Evolutionary conservation across 2,888 invertebrate genomes (phyloP), one percentile per base, ranked within the genome.

Genomic region (Drosophila tanythrix): DNA sequence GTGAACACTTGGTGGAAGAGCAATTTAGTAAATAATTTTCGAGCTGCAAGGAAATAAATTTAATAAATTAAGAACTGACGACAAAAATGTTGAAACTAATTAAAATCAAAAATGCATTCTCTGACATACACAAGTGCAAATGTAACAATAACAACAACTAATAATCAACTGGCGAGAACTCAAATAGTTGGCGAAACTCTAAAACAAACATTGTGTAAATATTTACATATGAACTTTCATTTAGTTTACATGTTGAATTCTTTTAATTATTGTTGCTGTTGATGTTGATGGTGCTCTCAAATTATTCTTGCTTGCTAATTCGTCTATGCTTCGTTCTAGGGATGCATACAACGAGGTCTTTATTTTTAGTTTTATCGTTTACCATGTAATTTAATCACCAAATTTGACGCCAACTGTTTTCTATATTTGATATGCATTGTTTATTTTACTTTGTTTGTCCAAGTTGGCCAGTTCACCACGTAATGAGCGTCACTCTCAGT

Each of bases 151-250:
- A 50, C 18, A 60, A 66, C 58, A 62, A 36, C 53, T 59, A 56
- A 77, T 70, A 86, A 82, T 86, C 75, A 86, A 77, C 77, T 76
- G 74, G 57, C 82, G 75, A 79, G 70, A 55, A 56, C 72, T 71
- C 51, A 51, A 68, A 56, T 56, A 66, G 76, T 73, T 74, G 58
- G 51, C 31, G 67, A 71, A 78, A 78, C 76, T 76, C 48, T 69
- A 79, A 80, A 65, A 68, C 66, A 88, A 88, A 82, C 76, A 83
- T 76, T 78, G 57, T 52, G 33, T 60, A 79, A 83, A 85, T 79
- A 88, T 88, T 88, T 88, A 67, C 88, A 82, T 85, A 76, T 74
- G 62, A 79, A 87, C 82, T 83, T 88, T 77, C 60, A 61, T 72
- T 70, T 62, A 64, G 70, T 68, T 74, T 65, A 51, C 70, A 38